Base-by-base conservation (phyloP, 1,140 invertebrate species). In the Penaeus chinensis region DNA sequence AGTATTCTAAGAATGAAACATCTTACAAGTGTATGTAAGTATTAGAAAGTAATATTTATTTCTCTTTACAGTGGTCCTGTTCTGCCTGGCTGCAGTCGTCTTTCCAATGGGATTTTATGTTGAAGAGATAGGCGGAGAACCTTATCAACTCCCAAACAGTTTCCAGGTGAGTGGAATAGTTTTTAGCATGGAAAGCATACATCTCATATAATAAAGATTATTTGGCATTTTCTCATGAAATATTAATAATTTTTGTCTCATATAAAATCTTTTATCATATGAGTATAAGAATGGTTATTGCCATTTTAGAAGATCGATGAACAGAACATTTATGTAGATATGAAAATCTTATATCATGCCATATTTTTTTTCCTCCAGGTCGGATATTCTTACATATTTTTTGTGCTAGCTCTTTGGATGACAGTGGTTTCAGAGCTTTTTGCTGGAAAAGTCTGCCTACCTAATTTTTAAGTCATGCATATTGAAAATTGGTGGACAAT, bases 81-180 rank as follows among this genome's bases (percentile, higher is more conserved):
- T 98, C 92, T 98, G 97, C 91, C 92, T 98, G 85, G 97, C 97
- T 86, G 97, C 98, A 82, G 97, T 99, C 1, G 97, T 99, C 91
- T 98, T 99, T 92, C 98, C 98, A 22, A 96, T 98, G 94, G 97
- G 97, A 42, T 99, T 99, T 91, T 95, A 98, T 92, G 96, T 98
- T 47, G 96, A 98, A 92, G 96, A 98, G 92, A 99, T 99, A 91
- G 97, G 97, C 80, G 98, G 98, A 4, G 96, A 98, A 92, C 96
- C 97, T 2, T 99, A 98, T 92, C 98, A 99, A 91, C 93, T 99
- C 60, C 98, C 98, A 4, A 98, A 97, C 92, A 98, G 96, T 89
- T 97, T 98, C 92, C 90, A 91, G 89, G 90, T 90, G 82, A 54
- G 79, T 32, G 16, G 54, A 54, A 54, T 13, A 2, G 54, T 54